These are phyloP conservation scores for Melipona bicolor DNA, from an alignment of 2,888 invertebrate species.

Conservation along the genomic window DNA sequence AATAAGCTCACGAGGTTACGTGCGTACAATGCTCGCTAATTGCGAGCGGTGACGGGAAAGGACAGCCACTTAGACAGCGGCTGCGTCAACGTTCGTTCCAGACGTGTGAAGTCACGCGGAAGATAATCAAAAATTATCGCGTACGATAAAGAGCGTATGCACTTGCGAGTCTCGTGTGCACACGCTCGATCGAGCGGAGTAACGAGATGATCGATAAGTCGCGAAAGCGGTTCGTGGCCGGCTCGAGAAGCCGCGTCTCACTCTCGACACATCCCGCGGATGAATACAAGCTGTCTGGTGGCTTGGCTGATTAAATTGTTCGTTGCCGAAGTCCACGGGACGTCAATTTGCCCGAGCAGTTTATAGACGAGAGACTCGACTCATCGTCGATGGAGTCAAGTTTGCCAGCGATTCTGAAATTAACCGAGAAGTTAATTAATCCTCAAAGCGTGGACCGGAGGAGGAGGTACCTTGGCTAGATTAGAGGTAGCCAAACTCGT, in stretches of 20 bases:
- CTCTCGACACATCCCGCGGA: background rate
- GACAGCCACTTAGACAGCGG: background rate
- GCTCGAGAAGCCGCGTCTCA: background rate
- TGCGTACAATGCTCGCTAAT: background rate
- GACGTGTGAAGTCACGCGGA: constrained; percentile 37
- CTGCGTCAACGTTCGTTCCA: background rate
- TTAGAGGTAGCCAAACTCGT: background rate
- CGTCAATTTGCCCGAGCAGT: background rate
- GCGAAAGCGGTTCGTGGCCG: background rate
- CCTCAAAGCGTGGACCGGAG: background rate
- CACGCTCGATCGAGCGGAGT: background rate
- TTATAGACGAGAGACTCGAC: too few relatives aligned
- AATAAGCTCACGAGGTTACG: background rate
- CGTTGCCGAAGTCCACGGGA: background rate
- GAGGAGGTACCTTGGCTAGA: too few relatives aligned
- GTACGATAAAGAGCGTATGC: constrained; percentile 36
- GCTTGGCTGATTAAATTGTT: background rate
- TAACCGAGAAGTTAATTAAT: constrained; percentile 1
- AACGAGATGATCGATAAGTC: constrained; percentile 12
- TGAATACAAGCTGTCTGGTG: background rate
- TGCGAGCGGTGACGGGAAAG: too few relatives aligned
- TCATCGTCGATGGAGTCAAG: background rate
- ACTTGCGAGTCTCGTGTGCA: constrained; percentile 3
- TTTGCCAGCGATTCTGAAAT: background rate
- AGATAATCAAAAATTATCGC: constrained; percentile 53